Percentiles rank a stretch among this genome's conserved stretches.
Conservation (phyloP, 1,140 invertebrate species). For the Drosophila hydei region DNA sequence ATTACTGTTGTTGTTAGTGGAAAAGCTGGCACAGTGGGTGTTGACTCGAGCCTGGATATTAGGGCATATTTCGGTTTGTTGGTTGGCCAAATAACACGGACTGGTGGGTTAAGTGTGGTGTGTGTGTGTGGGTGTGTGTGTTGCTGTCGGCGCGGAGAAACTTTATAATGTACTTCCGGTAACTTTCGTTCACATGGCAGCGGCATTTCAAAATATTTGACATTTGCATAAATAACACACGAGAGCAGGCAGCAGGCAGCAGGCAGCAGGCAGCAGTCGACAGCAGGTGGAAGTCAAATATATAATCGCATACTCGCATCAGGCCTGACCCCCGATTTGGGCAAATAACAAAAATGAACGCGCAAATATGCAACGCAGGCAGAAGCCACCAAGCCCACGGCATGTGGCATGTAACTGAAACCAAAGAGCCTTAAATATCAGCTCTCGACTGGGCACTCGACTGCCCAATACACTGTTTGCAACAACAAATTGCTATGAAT, state of each 20-base stretch:
- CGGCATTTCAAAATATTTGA: conserved; percentile 80
- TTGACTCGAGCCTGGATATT: conserved; percentile 48
- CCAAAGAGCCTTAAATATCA: not conserved
- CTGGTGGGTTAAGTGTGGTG: not conserved
- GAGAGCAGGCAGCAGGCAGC: conserved; percentile 17
- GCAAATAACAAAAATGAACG: conserved; percentile 66
- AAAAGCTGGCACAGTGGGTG: conserved; percentile 1
- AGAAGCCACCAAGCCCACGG: conserved; percentile 46
- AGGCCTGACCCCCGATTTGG: conserved; percentile 57
- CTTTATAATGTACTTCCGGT: conserved; percentile 80
- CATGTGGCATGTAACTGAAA: conserved; percentile 40
- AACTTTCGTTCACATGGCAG: conserved; percentile 76
- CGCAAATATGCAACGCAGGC: conserved; percentile 55
- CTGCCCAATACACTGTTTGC: not conserved
- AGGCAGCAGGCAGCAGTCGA: conserved; percentile 2
- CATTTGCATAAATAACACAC: conserved; percentile 79
- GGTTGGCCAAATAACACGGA: conserved; percentile 66
- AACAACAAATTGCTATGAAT: no score
- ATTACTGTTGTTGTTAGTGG: conserved; percentile 64
- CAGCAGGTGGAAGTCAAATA: conserved; percentile 35
- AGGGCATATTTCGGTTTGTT: conserved; percentile 70
- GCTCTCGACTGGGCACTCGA: not conserved
- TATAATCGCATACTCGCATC: conserved; percentile 28
- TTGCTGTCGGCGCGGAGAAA: conserved; percentile 23
- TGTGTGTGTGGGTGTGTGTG: not conserved